Conservation (phyloP, 2,888 invertebrate species). For the Acanthococcus lagerstroemiae region DNA sequence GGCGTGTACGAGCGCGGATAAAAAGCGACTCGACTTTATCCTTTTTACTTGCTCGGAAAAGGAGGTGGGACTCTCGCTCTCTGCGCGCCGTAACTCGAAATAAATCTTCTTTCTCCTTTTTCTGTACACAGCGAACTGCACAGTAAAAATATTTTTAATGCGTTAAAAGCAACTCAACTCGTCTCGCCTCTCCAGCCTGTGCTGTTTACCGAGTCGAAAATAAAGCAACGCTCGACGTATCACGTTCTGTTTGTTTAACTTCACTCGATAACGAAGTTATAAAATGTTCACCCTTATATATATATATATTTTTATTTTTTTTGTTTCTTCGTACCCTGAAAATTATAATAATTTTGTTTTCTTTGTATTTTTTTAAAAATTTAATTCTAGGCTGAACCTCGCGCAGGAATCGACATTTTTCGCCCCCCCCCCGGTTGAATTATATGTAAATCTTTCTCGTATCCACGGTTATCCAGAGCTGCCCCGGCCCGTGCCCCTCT, state of each 20-base stretch:
- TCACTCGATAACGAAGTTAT: constrained; percentile 6
- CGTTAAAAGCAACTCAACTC: background rate
- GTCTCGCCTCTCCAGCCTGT: background rate
- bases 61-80: background rate
- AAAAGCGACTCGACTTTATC: background rate
- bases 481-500: no score
- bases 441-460: no score
- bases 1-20: background rate
- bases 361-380: no score
- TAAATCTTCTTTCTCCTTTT: background rate
- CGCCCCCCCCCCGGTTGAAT: no score
- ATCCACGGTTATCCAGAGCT: no score
- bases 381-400: no score
- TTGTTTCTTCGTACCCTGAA: no score
- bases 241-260: constrained; percentile 2
- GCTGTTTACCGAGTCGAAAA: background rate
- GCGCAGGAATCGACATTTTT: no score
- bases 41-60: background rate
- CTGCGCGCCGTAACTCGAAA: background rate
- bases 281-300: constrained; percentile 3
- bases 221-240: constrained; percentile 11
- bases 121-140: background rate
- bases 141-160: constrained; percentile 3
- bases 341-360: no score
- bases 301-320: no score